Conservation (phyloP, 2,797 vertebrate genomes). For the Myripristis jacobus region DNA sequence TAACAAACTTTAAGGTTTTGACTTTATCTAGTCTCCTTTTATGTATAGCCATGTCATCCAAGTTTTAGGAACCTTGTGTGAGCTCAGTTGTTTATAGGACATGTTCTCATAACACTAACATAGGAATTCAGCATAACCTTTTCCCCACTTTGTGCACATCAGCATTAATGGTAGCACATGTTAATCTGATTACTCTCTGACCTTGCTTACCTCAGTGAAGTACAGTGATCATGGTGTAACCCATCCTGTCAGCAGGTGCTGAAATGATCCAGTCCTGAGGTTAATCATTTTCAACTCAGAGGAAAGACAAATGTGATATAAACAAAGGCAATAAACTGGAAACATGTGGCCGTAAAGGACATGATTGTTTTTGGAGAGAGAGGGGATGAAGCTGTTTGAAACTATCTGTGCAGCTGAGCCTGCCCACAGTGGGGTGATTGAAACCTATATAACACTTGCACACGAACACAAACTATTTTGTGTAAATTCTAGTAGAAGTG, state of each 20-base stretch:
- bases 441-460: too few species aligned
- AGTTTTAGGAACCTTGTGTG: background rate
- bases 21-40: background rate
- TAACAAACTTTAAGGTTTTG: background rate
- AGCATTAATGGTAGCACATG: background rate
- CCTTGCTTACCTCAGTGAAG: slow-evolving; percentile 1
- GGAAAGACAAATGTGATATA: too few species aligned
- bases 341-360: too few species aligned
- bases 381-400: too few species aligned
- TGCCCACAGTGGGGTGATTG: too few species aligned
- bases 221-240: slow-evolving; percentile 16
- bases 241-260: slow-evolving; percentile 3
- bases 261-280: background rate
- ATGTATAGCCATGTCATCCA: too few species aligned
- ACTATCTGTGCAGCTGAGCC: too few species aligned
- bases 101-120: background rate
- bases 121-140: background rate
- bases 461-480: too few species aligned
- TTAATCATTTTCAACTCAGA: slow-evolving; percentile 3
- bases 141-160: background rate
- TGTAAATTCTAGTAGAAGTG: too few species aligned
- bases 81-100: background rate
- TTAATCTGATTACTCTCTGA: slow-evolving; percentile 1
- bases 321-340: too few species aligned
- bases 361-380: too few species aligned